Conservation (phyloP, 2,797 vertebrate genomes). For the Helicolenus hilgendorfi region DNA sequence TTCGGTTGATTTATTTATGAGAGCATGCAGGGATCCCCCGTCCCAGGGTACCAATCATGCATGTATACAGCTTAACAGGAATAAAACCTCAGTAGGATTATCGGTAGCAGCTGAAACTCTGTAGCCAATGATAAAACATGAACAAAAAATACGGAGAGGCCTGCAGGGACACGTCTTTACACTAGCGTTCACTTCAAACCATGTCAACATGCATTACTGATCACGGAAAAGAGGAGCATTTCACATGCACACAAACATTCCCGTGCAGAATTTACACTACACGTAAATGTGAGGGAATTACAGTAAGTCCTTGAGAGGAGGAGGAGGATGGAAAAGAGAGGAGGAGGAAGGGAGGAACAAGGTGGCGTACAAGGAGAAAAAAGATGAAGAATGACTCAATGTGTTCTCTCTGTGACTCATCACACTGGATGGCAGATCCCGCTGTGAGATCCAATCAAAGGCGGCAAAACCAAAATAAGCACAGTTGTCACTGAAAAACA, state of each 20-base stretch:
- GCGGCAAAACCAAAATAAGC: constrained; percentile 50
- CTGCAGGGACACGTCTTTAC: background rate
- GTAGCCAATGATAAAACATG: background rate
- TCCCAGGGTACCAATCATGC: background rate
- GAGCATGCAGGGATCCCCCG: background rate
- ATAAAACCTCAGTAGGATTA: background rate
- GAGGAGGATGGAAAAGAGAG: background rate
- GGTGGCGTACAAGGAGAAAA: background rate
- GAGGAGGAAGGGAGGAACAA: background rate
- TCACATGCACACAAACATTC: background rate
- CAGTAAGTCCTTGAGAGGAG: constrained; percentile 24
- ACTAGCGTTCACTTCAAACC: constrained; percentile 19
- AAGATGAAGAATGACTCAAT: constrained; percentile 19
- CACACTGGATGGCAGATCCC: constrained; percentile 21
- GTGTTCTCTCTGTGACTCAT: constrained; percentile 55
- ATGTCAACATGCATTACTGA: constrained; percentile 38
- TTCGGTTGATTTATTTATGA: constrained; percentile 25
- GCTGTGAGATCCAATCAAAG: constrained; percentile 56
- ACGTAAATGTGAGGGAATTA: constrained; percentile 7
- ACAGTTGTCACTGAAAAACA: constrained; percentile 46
- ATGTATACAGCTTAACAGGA: background rate
- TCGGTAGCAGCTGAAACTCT: background rate
- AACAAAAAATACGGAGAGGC: background rate
- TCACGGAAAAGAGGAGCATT: background rate
- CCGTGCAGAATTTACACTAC: background rate